These are phyloP conservation scores for Luidia sarsii DNA, from an alignment of 53 echinoderm and acorn worm species.

Conservation along the genomic window DNA sequence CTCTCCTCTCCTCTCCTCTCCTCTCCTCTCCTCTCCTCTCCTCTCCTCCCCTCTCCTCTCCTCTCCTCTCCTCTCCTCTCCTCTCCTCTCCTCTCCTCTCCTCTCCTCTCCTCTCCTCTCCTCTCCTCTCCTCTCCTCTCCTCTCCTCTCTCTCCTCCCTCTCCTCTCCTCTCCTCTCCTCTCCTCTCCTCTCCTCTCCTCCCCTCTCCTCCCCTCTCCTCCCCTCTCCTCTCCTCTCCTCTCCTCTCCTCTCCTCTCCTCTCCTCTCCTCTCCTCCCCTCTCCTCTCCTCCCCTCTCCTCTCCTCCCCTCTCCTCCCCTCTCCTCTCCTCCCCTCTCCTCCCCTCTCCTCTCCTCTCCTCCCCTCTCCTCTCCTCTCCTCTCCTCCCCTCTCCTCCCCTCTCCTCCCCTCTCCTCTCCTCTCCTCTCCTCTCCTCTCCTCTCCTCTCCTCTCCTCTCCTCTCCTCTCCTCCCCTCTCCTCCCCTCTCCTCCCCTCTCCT, in stretches of 20 bases:
- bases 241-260: not conserved
- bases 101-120: not conserved
- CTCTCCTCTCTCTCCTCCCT: not conserved
- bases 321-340: not conserved
- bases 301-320: not conserved
- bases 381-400: not conserved
- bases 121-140: not conserved
- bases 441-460: not conserved
- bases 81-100: not conserved
- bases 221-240: not conserved
- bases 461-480: not conserved
- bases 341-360: not conserved
- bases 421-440: not conserved
- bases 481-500: too few species aligned
- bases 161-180: not conserved
- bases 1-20: not conserved
- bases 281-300: not conserved
- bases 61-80: not conserved
- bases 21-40: not conserved
- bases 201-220: not conserved
- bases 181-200: not conserved
- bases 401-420: not conserved
- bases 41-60: not conserved
- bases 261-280: not conserved
- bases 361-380: not conserved